Percentiles rank a stretch among this genome's conserved stretches.
Evolutionary conservation across 2,113 vertebrate species (phyloP).

Genomic region (Aptenodytes patagonicus): DNA sequence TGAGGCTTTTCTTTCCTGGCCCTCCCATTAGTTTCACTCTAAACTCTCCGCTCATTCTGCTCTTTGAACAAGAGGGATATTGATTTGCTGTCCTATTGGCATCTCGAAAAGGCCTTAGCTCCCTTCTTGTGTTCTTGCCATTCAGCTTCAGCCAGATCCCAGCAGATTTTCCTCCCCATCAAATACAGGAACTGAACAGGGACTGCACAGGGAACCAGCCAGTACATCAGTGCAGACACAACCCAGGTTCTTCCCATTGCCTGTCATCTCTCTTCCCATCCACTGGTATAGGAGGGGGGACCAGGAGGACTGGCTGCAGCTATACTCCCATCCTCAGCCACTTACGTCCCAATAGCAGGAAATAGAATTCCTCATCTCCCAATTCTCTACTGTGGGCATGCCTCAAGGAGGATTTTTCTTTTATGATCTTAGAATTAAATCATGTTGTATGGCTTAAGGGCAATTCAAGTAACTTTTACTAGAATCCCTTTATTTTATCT

Average conservation of each 20-base stretch:
- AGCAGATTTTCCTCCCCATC: not conserved
- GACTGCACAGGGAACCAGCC: not conserved
- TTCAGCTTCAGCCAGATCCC: not conserved
- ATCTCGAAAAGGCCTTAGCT: not conserved
- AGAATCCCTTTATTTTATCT: not conserved
- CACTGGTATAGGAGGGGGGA: no score
- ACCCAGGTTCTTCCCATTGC: not conserved
- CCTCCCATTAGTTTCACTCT: not conserved
- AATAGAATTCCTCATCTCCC: not conserved
- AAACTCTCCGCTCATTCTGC: not conserved
- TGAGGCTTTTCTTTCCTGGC: not conserved
- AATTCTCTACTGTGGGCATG: fast-evolving
- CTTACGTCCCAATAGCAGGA: fast-evolving
- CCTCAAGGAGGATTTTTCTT: not conserved
- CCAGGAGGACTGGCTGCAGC: not conserved
- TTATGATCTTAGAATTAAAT: not conserved
- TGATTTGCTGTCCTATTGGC: not conserved
- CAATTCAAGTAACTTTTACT: not conserved
- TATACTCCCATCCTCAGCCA: fast-evolving
- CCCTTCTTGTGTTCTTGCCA: not conserved
- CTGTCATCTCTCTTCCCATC: no score
- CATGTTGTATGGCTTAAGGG: not conserved
- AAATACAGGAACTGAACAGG: not conserved
- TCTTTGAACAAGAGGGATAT: not conserved
- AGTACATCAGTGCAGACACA: no score